These are phyloP conservation scores for Lycocorax pyrrhopterus DNA, from an alignment of 2,113 vertebrate species.

Conservation along the genomic window DNA sequence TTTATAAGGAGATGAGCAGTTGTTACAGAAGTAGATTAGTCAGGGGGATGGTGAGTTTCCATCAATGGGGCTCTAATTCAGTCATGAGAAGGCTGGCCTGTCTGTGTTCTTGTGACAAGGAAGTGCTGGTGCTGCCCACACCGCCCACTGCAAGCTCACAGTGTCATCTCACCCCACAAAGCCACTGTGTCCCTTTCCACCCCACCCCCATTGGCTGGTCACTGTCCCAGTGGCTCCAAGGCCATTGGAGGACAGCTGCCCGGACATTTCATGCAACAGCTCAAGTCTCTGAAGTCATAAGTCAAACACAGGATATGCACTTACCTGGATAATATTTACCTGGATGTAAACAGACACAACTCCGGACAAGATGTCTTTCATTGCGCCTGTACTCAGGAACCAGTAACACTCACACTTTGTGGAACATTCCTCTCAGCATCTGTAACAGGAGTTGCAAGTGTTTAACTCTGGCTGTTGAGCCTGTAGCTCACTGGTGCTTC, in stretches of 20 bases:
- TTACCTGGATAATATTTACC: conserved; percentile 15
- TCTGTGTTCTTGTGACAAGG: not conserved
- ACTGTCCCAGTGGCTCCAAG: not conserved
- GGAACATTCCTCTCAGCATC: not conserved
- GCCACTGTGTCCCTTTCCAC: not conserved
- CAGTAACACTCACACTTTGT: not conserved
- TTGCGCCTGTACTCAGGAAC: not conserved
- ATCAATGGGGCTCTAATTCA: not conserved
- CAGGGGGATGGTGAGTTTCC: not conserved
- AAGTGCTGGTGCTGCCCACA: not conserved
- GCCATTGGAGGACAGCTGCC: not conserved
- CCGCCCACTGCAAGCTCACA: not conserved
- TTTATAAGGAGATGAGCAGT: not conserved
- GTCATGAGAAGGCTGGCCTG: not conserved
- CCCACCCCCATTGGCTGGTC: not conserved
- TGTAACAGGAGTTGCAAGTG: not conserved
- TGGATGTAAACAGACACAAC: not conserved
- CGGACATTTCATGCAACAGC: not conserved
- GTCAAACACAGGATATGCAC: not conserved
- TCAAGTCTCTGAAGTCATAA: not conserved
- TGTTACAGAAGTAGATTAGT: not conserved
- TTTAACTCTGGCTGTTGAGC: not conserved
- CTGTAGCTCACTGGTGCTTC: not conserved
- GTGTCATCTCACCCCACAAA: not conserved
- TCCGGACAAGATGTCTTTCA: not conserved